Percentiles rank a stretch among this genome's conserved stretches.
Evolutionary conservation across 2,888 invertebrate genomes (phyloP).

Genomic region (Drosophila lacicola): DNA sequence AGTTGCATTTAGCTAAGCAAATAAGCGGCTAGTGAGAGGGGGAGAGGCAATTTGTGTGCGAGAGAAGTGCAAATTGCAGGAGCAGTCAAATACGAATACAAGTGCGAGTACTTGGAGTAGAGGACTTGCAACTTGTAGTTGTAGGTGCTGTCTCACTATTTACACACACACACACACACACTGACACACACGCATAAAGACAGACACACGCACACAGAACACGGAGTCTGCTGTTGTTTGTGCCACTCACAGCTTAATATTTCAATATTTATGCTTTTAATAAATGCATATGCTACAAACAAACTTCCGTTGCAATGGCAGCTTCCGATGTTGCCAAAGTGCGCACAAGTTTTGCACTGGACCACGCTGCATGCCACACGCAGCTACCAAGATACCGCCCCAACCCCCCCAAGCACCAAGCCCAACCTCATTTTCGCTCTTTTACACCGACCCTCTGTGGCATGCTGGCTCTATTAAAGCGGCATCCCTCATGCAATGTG

Average conservation of each 20-base stretch:
- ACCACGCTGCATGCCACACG: constrained; percentile 25
- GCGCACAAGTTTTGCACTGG: constrained; percentile 45
- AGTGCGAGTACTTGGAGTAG: constrained; percentile 19
- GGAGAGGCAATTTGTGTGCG: background rate
- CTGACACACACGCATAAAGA: background rate
- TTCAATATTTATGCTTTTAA: constrained; percentile 80
- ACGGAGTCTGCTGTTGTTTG: constrained; percentile 58
- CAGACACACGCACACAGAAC: background rate
- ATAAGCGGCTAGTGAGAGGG: constrained; percentile 47
- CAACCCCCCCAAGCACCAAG: background rate
- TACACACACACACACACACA: constrained; percentile 32
- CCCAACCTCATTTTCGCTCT: background rate
- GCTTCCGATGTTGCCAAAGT: constrained; percentile 59
- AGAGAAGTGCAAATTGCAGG: constrained; percentile 55
- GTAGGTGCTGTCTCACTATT: constrained; percentile 36
- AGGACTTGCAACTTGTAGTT: constrained; percentile 19
- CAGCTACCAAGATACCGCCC: background rate
- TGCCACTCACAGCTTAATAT: constrained; percentile 78
- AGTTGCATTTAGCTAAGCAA: constrained; percentile 81
- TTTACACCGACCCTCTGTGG: background rate
- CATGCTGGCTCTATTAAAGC: constrained; percentile 13
- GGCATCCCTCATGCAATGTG: constrained; percentile 9
- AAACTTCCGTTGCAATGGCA: constrained; percentile 69
- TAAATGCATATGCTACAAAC: constrained; percentile 76
- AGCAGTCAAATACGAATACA: constrained; percentile 18